These are phyloP conservation scores for Polydrusus pterygomalis DNA, from an alignment of 2,888 invertebrate genomes.

Conservation along the genomic window DNA sequence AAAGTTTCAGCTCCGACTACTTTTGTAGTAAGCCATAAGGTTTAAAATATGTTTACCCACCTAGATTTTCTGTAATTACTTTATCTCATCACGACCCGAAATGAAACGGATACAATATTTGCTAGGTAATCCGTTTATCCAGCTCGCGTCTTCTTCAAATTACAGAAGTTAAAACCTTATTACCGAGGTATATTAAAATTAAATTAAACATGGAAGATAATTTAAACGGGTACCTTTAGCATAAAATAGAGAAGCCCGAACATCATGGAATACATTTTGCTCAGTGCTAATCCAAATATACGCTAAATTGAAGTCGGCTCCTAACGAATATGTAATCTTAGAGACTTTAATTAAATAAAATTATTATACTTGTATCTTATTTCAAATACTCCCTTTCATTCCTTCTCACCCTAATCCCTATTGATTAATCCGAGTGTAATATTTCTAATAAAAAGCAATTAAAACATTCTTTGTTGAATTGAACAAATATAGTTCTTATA, in stretches of 20 bases:
- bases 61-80: constrained; percentile 13
- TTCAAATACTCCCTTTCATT: too few relatives aligned
- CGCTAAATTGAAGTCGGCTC: constrained; percentile 2
- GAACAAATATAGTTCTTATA: too few relatives aligned
- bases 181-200: constrained; percentile 33
- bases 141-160: constrained; percentile 25
- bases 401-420: too few relatives aligned
- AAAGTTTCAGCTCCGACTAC: too few relatives aligned
- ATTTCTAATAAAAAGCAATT: too few relatives aligned
- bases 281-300: constrained; percentile 25
- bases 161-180: constrained; percentile 32
- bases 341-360: too few relatives aligned
- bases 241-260: constrained; percentile 21
- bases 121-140: constrained; percentile 29
- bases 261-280: constrained; percentile 2
- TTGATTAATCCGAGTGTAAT: too few relatives aligned
- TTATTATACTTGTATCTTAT: too few relatives aligned
- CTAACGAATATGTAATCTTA: not conserved
- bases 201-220: constrained; percentile 31
- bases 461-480: too few relatives aligned
- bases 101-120: constrained; percentile 29
- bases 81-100: not conserved
- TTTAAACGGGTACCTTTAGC: constrained; percentile 16
- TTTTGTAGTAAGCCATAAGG: not conserved
- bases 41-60: constrained; percentile 4